Conservation (phyloP, 2,888 invertebrate genomes). For the Aproaerema taeniolella region DNA sequence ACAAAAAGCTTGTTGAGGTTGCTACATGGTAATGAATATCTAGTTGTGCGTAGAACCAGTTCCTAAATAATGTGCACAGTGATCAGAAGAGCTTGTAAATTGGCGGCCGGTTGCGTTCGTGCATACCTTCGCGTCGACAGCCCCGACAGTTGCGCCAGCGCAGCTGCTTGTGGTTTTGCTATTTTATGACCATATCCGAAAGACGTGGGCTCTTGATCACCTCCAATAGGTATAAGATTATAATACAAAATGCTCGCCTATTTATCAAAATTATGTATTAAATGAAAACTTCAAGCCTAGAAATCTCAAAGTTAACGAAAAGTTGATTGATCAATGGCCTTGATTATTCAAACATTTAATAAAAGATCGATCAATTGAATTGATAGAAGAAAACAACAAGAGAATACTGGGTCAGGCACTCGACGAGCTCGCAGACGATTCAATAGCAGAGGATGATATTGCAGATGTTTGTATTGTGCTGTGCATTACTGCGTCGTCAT, state of each 20-base stretch:
- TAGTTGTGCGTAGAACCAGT: slow-evolving; percentile 22
- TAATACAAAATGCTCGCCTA: slow-evolving; percentile 3
- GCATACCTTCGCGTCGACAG: slow-evolving; percentile 23
- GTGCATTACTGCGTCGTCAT: slow-evolving; percentile 45
- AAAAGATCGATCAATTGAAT: slow-evolving; percentile 22
- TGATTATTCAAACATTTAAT: slow-evolving; percentile 18
- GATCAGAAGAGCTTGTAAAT: slow-evolving; percentile 38
- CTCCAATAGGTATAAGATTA: no score
- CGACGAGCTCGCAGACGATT: slow-evolving; percentile 24
- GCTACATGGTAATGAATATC: slow-evolving; percentile 48
- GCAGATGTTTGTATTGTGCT: slow-evolving; percentile 34
- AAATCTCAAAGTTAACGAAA: slow-evolving; percentile 5
- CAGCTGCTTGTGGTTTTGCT: slow-evolving; percentile 23
- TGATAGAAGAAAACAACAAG: slow-evolving; percentile 20
- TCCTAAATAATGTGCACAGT: slow-evolving; percentile 27
- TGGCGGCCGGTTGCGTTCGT: slow-evolving; percentile 31
- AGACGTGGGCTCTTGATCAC: slow-evolving; percentile 27
- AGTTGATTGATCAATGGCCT: slow-evolving; percentile 15
- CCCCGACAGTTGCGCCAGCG: slow-evolving; percentile 31
- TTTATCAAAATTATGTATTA: no score
- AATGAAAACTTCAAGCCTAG: no score
- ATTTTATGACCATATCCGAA: slow-evolving; percentile 34
- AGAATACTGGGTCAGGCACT: slow-evolving; percentile 40
- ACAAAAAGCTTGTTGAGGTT: slow-evolving; percentile 2
- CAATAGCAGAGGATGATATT: slow-evolving; percentile 40